These are phyloP conservation scores for Corticium candelabrum DNA, from an alignment of 37 sponge, comb jelly and placozoan species.

Conservation along the genomic window DNA sequence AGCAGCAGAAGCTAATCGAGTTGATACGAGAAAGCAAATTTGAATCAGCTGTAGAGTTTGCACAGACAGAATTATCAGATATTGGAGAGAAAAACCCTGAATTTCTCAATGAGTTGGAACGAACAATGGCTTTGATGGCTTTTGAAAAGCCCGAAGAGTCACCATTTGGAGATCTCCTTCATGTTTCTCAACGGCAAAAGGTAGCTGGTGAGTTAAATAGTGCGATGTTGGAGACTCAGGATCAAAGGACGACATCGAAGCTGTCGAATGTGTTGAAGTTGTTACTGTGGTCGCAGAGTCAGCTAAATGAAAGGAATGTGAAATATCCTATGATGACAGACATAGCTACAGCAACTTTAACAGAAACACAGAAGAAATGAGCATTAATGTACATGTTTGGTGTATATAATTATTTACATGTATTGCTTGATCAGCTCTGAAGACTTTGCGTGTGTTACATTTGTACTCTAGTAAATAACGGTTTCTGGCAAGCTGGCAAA, in stretches of 20 bases:
- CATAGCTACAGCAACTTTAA: background rate
- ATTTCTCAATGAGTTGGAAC: conserved; percentile 32
- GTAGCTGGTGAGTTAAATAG: conserved; percentile 37
- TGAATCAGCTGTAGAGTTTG: conserved; percentile 35
- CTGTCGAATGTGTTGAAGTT: conserved; percentile 31
- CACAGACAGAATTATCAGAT: conserved; percentile 27
- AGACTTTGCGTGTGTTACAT: too few relatives aligned
- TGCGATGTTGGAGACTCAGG: conserved; percentile 36
- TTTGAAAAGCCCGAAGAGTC: conserved; percentile 30
- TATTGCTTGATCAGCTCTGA: too few relatives aligned
- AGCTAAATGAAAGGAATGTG: conserved; percentile 14
- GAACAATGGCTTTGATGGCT: conserved; percentile 33
- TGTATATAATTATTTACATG: too few relatives aligned
- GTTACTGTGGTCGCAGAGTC: conserved; percentile 32
- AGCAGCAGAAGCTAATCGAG: conserved; percentile 45
- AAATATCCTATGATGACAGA: conserved; percentile 11
- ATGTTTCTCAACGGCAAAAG: conserved; percentile 23
- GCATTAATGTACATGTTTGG: too few relatives aligned
- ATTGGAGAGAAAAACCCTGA: conserved; percentile 38
- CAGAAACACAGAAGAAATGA: too few relatives aligned
- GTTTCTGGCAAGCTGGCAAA: too few relatives aligned
- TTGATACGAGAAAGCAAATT: conserved; percentile 23
- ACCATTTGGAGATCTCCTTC: conserved; percentile 36
- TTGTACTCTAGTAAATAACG: too few relatives aligned
- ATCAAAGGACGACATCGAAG: conserved; percentile 25